phyloP scores from a whole-genome alignment of 1,140 invertebrate genomes.

The Procambarus clarkii region DNA sequence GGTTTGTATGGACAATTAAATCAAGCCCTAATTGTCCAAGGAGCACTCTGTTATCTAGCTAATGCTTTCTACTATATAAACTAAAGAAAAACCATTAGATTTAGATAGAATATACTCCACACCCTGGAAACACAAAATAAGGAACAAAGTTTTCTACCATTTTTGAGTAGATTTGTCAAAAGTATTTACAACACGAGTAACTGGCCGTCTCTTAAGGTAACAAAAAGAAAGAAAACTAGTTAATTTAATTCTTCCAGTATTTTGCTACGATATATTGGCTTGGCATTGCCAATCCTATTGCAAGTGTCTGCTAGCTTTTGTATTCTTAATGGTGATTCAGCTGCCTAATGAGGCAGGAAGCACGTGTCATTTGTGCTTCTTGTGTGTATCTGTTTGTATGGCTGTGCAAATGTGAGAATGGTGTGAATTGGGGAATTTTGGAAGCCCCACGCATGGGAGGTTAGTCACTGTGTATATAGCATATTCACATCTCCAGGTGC shows the following conservation, averaged over 20 bases:
- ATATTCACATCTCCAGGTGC: constrained; percentile 1
- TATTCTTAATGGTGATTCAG: constrained; percentile 32
- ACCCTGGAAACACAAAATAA: constrained; percentile 39
- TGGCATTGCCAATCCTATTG: constrained; percentile 23
- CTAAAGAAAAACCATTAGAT: constrained; percentile 8
- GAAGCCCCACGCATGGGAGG: background rate
- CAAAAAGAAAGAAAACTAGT: background rate
- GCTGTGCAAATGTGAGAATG: background rate
- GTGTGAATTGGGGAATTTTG: background rate
- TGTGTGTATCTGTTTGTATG: constrained; percentile 9
- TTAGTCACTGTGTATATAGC: background rate
- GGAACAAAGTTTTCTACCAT: constrained; percentile 10
- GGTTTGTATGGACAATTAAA: constrained; percentile 16
- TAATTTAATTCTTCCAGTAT: constrained; percentile 46
- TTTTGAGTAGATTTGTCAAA: background rate
- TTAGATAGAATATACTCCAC: constrained; percentile 14
- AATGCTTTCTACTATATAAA: background rate
- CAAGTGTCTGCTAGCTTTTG: constrained; percentile 37
- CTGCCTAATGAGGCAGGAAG: constrained; percentile 15
- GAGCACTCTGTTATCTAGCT: constrained; percentile 3
- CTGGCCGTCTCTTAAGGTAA: constrained; percentile 25
- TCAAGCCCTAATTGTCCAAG: background rate
- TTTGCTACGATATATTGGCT: constrained; percentile 40
- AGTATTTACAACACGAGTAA: background rate
- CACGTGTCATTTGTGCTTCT: constrained; percentile 19